Evolutionary conservation across 2,113 vertebrate genomes (phyloP), one percentile per base, ranked within the genome.

Genomic region (Ibidorhyncha struthersii): DNA sequence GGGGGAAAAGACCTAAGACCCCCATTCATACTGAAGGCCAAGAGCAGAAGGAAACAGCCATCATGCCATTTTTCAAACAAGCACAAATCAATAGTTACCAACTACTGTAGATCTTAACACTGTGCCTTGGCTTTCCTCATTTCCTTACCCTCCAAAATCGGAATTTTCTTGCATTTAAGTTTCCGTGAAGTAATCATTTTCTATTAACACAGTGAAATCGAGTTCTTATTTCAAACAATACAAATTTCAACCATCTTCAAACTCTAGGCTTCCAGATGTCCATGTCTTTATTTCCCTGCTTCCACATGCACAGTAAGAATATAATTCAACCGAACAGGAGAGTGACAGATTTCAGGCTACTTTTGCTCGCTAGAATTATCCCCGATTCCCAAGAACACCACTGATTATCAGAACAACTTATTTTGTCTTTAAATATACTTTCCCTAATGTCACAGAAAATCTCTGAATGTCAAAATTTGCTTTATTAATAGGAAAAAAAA

Each of bases 221-320:
- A 65, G 15, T 47, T 50, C 25, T 59, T 38, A 11, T 43, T 84
- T 69, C 32, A 36, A 73, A 27, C 8, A 62, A 32, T 11, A 1
- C 3, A 8, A 72, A 73, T 88, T 73, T 61, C 69, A 52, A n/a
- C 34, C 69, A 4, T 13, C 26, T 47, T 27, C 55, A 38, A 17
- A 30, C 40, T 5, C 43, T 2, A 53, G 2, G 30, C 36, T 74
- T 83, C 41, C 40, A 70, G 32, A 16, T 52, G 9, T 29, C 84
- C n/a, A 22, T 0, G 1, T 40, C 66, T 53, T 55, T 34, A 45
- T 41, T 43, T 26, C 21, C 29, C 20, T 55, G 27, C 30, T 63
- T 10, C 40, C 45, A 20, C 14, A 8, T 2, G 20, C 45, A 14
- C 0, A 3, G 8, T 2, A 11, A n/a, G 41, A 76, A 38, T 30